Evolutionary conservation across 92 coral and sea anemone species (phyloP).

Genomic region (Phenganax stokvisi): DNA sequence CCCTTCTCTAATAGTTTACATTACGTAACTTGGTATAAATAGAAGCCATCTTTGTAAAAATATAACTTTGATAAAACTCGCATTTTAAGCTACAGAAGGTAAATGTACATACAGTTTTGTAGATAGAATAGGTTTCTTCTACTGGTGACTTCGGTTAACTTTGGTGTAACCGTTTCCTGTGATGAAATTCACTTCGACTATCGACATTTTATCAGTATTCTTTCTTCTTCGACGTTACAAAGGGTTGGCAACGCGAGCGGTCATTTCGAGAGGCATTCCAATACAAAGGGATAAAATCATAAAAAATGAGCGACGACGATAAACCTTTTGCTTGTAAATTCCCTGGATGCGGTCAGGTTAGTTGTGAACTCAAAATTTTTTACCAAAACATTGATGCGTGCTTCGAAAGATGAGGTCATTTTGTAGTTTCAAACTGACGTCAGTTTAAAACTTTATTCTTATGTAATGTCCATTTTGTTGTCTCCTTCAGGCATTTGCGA

Average conservation of each 20-base stretch:
- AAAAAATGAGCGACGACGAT: constrained; percentile 76
- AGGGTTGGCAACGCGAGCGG: not conserved
- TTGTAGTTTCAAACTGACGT: constrained; percentile 63
- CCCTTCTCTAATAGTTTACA: not conserved
- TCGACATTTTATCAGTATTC: not conserved
- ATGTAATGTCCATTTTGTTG: constrained; percentile 34
- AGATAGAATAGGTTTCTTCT: not conserved
- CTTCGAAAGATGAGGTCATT: constrained; percentile 92
- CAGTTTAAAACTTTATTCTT: constrained; percentile 49
- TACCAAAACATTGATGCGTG: constrained; percentile 28
- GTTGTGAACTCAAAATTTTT: constrained; percentile 17
- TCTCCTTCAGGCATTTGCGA: constrained; percentile 78
- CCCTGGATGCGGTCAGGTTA: constrained; percentile 91
- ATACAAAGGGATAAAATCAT: not conserved
- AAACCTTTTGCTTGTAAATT: constrained; percentile 91
- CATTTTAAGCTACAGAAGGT: not conserved
- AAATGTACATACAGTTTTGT: not conserved
- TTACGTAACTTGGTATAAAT: constrained; percentile 32
- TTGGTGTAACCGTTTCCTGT: not conserved
- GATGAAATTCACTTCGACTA: not conserved
- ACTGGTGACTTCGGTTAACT: not conserved
- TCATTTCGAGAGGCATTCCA: not conserved
- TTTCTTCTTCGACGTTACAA: constrained; percentile 8
- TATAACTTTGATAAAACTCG: constrained; percentile 5
- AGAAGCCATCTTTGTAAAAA: constrained; percentile 11